Evolutionary conservation across 2,888 invertebrate species (phyloP).

Genomic region (Blastobasis lacticolella): DNA sequence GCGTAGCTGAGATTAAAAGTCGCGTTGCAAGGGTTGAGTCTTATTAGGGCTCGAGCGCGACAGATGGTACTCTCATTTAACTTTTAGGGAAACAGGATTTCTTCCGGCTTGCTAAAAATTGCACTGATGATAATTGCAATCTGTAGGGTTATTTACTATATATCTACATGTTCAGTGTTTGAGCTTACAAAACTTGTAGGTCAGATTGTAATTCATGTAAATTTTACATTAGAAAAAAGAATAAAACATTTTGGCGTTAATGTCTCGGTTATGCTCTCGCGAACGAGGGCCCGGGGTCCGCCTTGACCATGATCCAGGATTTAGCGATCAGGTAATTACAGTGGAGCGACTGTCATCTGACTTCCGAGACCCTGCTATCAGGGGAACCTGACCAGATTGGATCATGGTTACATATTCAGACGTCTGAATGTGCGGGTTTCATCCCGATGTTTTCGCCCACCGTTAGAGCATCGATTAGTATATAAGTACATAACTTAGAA

Average conservation of each 20-base stretch:
- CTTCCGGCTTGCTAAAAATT: neutral
- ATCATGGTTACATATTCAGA: too few relatives aligned
- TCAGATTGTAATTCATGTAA: neutral
- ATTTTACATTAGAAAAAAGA: neutral
- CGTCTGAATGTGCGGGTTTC: too few relatives aligned
- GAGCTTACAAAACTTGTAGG: neutral
- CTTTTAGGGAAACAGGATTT: neutral
- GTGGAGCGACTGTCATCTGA: too few relatives aligned
- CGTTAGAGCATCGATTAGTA: too few relatives aligned
- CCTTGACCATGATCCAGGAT: too few relatives aligned
- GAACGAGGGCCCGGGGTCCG: too few relatives aligned
- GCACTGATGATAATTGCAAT: neutral
- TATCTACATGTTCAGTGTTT: neutral
- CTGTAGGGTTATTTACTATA: neutral
- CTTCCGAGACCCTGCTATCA: too few relatives aligned
- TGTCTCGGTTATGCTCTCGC: too few relatives aligned
- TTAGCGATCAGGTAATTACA: too few relatives aligned
- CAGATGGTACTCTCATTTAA: neutral
- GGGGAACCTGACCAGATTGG: too few relatives aligned
- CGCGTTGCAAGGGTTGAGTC: slow-evolving; percentile 12
- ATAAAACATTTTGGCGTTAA: neutral
- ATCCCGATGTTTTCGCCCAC: too few relatives aligned
- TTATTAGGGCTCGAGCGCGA: neutral
- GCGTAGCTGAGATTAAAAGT: slow-evolving; percentile 59
- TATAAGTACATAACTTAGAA: too few relatives aligned